Evolutionary conservation across 2,797 vertebrate species (phyloP).

Genomic region (Chanos chanos): DNA sequence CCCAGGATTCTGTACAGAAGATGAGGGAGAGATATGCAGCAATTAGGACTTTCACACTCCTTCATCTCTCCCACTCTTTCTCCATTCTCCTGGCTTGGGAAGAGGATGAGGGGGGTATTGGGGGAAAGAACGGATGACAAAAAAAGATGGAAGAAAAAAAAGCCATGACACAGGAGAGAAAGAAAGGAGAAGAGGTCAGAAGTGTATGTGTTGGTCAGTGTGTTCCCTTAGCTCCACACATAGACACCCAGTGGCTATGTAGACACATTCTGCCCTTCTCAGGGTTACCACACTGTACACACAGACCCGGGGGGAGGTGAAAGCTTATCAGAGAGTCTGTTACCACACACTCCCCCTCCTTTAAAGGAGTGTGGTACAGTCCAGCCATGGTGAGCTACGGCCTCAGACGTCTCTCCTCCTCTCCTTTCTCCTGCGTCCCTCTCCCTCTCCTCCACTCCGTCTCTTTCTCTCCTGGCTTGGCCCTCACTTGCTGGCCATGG

Average conservation of each 20-base stretch:
- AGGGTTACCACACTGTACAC: conserved; percentile 4
- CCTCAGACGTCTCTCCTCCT: conserved; percentile 70
- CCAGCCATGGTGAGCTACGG: conserved; percentile 45
- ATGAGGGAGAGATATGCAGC: conserved; percentile 61
- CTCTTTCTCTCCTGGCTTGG: conserved; percentile 73
- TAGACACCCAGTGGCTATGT: conserved; percentile 22
- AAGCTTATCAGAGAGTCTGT: conserved; percentile 29
- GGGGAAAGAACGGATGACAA: conserved; percentile 42
- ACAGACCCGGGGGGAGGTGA: conserved; percentile 4
- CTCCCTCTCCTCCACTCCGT: conserved; percentile 69
- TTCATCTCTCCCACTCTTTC: conserved; percentile 48
- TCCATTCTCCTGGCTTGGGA: conserved; percentile 54
- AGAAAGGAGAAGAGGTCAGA: conserved; percentile 66
- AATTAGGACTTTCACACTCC: conserved; percentile 41
- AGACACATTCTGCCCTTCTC: conserved; percentile 3
- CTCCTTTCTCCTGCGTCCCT: conserved; percentile 70
- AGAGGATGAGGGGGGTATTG: conserved; percentile 43
- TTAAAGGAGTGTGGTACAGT: background rate
- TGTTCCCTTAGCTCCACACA: conserved; percentile 28
- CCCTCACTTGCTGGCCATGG: conserved; percentile 77
- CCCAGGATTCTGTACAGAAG: conserved; percentile 75
- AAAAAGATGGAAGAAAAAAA: conserved; percentile 52
- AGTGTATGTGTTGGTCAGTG: conserved; percentile 37
- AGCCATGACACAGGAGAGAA: conserved; percentile 66
- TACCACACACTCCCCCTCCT: conserved; percentile 7